Conservation (phyloP, 1,140 invertebrate genomes). For the Chelonus insularis region DNA sequence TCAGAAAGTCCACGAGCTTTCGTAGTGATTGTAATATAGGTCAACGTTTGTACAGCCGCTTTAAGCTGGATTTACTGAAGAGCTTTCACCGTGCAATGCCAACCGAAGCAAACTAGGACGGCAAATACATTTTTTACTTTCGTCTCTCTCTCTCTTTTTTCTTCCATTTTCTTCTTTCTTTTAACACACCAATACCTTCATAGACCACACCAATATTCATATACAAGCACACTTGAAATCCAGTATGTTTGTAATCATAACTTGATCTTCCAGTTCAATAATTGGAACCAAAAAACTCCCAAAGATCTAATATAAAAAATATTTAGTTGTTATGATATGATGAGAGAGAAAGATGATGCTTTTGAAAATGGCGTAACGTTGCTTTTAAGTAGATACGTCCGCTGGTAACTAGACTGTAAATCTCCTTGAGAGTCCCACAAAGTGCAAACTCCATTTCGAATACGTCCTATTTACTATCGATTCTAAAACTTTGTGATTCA, state of each 20-base stretch:
- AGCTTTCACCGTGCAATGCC: slow-evolving; percentile 50
- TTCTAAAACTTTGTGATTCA: background rate
- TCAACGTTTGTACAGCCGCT: slow-evolving; percentile 59
- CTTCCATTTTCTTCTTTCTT: slow-evolving; percentile 8
- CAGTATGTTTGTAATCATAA: no score
- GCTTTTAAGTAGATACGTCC: slow-evolving; percentile 25
- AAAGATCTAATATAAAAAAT: no score
- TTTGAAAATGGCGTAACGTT: slow-evolving; percentile 4
- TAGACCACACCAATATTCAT: slow-evolving; percentile 11
- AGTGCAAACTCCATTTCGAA: slow-evolving; percentile 29
- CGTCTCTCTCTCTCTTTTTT: slow-evolving; percentile 14
- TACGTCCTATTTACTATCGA: slow-evolving; percentile 10
- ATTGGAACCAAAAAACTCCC: no score
- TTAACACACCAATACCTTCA: background rate
- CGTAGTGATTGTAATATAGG: slow-evolving; percentile 56
- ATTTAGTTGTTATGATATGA: no score
- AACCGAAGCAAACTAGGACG: slow-evolving; percentile 54
- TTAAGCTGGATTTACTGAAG: slow-evolving; percentile 58
- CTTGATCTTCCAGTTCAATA: no score
- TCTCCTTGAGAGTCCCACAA: slow-evolving; percentile 23
- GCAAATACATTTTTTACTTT: slow-evolving; percentile 55
- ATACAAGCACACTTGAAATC: slow-evolving; percentile 4
- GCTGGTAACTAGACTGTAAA: slow-evolving; percentile 25
- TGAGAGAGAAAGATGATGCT: slow-evolving; percentile 10
- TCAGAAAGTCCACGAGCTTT: slow-evolving; percentile 1